Evolutionary conservation across 2,888 invertebrate genomes (phyloP).

Genomic region (Glaucopsyche alexis): DNA sequence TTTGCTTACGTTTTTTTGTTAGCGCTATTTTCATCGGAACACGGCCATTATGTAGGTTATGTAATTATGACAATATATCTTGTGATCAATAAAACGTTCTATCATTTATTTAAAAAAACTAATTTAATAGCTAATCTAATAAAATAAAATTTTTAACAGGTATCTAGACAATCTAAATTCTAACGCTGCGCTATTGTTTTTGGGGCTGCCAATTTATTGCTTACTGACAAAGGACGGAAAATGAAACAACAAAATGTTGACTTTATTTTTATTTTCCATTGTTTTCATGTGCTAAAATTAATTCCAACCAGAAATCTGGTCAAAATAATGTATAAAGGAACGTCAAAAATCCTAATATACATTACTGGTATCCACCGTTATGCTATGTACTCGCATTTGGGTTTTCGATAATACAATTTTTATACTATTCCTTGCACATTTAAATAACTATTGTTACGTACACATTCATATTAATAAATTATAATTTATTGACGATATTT

Average conservation of each 20-base stretch:
- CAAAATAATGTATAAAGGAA: slow-evolving; percentile 27
- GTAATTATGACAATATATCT: slow-evolving; percentile 1
- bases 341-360: slow-evolving; percentile 26
- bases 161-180: neutral
- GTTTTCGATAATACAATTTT: neutral
- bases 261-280: slow-evolving; percentile 19
- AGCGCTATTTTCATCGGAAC: too few relatives aligned
- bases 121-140: neutral
- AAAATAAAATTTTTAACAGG: neutral
- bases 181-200: neutral
- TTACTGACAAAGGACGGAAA: neutral
- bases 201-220: neutral
- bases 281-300: slow-evolving; percentile 15
- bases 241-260: slow-evolving; percentile 3
- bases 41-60: neutral
- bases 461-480: neutral
- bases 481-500: slow-evolving; percentile 4
- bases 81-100: neutral
- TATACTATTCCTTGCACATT: neutral
- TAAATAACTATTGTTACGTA: slow-evolving; percentile 5
- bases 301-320: slow-evolving; percentile 19
- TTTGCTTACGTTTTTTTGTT: too few relatives aligned
- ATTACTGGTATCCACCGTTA: neutral
- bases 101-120: neutral
- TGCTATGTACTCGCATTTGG: neutral